Evolutionary conservation across 2,888 invertebrate species (phyloP).

Genomic region (Drosophila robusta): DNA sequence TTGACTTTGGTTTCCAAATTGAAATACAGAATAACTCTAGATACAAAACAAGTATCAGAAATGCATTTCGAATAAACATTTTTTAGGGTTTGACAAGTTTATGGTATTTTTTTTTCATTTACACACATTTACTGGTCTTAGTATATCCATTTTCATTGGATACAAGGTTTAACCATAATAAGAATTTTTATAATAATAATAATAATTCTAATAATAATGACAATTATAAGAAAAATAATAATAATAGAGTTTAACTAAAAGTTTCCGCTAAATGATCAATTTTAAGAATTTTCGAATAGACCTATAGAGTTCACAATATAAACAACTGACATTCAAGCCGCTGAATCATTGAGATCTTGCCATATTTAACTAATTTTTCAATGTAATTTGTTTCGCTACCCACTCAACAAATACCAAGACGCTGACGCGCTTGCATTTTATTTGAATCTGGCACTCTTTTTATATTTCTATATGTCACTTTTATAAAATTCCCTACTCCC

Average conservation of each 20-base stretch:
- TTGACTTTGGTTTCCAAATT: too few relatives aligned
- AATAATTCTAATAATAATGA: background rate
- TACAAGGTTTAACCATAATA: too few relatives aligned
- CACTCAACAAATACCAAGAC: constrained; percentile 63
- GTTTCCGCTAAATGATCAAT: background rate
- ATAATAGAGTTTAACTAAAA: too few relatives aligned
- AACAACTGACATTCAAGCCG: background rate
- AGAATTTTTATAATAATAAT: too few relatives aligned
- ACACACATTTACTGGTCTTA: too few relatives aligned
- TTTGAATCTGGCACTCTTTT: constrained; percentile 23
- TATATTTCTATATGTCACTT: constrained; percentile 20
- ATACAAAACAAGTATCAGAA: too few relatives aligned
- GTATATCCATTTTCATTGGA: too few relatives aligned
- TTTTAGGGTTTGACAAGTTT: too few relatives aligned
- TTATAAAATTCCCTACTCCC: constrained; percentile 31
- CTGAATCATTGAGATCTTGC: constrained; percentile 22
- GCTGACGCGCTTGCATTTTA: constrained; percentile 40
- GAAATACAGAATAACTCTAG: too few relatives aligned
- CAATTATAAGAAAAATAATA: background rate
- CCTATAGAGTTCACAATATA: background rate
- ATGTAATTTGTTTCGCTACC: constrained; percentile 45
- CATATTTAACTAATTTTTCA: constrained; percentile 47
- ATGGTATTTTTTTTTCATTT: too few relatives aligned
- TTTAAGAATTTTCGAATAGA: too few relatives aligned
- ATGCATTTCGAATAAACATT: too few relatives aligned